Conservation (phyloP, 2,888 invertebrate genomes). For the Drosophila paranaensis region DNA sequence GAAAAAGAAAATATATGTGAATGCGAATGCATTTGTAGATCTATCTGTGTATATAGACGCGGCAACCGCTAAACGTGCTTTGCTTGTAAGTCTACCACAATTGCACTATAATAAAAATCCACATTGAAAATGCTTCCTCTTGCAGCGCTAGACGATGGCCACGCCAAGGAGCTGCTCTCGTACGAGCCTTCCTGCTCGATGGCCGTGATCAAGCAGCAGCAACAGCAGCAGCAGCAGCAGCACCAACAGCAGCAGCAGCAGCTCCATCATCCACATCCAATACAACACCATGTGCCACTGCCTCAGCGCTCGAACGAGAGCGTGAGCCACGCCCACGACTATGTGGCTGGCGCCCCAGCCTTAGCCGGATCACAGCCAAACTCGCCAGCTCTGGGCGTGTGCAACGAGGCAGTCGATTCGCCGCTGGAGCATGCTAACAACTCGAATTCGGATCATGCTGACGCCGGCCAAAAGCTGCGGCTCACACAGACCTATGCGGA, state of each 20-base stretch:
- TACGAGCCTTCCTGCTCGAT: constrained; percentile 76
- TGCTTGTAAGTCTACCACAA: constrained; percentile 82
- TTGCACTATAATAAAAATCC: constrained; percentile 80
- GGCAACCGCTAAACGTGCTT: constrained; percentile 75
- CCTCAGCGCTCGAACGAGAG: constrained; percentile 75
- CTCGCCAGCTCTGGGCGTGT: constrained; percentile 62
- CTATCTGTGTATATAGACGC: constrained; percentile 70
- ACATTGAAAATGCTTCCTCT: constrained; percentile 81
- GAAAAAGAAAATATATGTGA: constrained; percentile 36
- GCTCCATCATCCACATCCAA: constrained; percentile 34
- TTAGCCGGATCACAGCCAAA: constrained; percentile 52
- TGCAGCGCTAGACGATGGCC: constrained; percentile 78
- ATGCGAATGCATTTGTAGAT: constrained; percentile 36
- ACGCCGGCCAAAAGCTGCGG: constrained; percentile 60
- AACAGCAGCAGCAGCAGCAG: constrained; percentile 61
- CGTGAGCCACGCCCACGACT: constrained; percentile 61
- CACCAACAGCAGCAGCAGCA: constrained; percentile 54
- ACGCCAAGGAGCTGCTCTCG: constrained; percentile 70
- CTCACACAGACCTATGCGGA: constrained; percentile 60
- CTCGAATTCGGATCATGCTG: constrained; percentile 65
- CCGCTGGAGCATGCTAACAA: constrained; percentile 70
- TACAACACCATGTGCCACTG: constrained; percentile 67
- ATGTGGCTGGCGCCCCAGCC: constrained; percentile 34
- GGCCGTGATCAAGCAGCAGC: constrained; percentile 64
- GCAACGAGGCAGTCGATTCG: constrained; percentile 61